Percentiles rank a stretch among this genome's conserved stretches.
Evolutionary conservation across 2,113 vertebrate species (phyloP).

Genomic region (Perca flavescens): DNA sequence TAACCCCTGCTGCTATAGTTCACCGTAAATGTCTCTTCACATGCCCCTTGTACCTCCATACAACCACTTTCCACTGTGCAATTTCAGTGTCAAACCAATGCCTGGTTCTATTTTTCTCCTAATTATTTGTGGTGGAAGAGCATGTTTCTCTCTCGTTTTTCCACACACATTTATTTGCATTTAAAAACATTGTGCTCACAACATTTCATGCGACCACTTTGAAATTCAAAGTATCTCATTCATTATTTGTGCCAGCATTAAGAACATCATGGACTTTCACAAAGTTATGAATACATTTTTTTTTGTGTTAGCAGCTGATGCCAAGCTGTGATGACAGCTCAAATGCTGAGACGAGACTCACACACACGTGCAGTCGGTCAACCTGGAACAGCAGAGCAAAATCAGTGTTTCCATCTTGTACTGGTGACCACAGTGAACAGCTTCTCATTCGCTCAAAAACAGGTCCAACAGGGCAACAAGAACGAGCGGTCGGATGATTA

Average conservation of each 20-base stretch:
- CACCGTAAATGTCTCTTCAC: slow-evolving; percentile 40
- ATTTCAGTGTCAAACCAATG: slow-evolving; percentile 14
- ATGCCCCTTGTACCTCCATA: slow-evolving; percentile 28
- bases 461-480: neutral
- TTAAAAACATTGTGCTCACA: slow-evolving; percentile 6
- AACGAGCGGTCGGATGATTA: neutral
- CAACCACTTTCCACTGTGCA: slow-evolving; percentile 17
- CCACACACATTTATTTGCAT: neutral
- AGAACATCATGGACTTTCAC: slow-evolving; percentile 32
- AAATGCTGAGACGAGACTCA: neutral
- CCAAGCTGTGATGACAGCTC: neutral
- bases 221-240: slow-evolving; percentile 12
- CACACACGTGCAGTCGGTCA: neutral
- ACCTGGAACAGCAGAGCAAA: neutral
- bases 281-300: slow-evolving; percentile 35
- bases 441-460: neutral
- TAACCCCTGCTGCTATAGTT: slow-evolving; percentile 40
- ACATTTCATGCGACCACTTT: neutral
- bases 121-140: neutral
- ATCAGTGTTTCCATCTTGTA: neutral
- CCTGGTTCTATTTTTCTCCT: slow-evolving; percentile 11
- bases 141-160: neutral
- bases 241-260: slow-evolving; percentile 19
- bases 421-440: neutral
- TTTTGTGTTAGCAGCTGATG: slow-evolving; percentile 25